Conservation (phyloP, 2,888 invertebrate species). For the Ganaspis brasiliensis region DNA sequence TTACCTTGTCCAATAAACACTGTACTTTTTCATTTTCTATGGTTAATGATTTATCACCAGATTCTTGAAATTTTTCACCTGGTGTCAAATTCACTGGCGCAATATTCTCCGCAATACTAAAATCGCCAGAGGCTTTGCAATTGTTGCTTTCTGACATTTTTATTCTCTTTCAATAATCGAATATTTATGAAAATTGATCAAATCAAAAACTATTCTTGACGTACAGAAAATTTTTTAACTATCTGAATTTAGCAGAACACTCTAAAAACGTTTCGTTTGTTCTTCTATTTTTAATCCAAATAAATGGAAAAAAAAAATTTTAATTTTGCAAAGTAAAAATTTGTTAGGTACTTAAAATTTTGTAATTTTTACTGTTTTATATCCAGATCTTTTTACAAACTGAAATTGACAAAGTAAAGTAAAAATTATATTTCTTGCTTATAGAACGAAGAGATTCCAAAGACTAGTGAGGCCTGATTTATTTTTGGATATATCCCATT, state of each 20-base stretch:
- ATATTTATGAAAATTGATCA: no score
- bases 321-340: no score
- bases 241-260: slow-evolving; percentile 33
- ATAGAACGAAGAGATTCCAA: slow-evolving; percentile 24
- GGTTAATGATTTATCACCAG: background rate
- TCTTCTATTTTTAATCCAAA: slow-evolving; percentile 2
- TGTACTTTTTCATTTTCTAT: slow-evolving; percentile 6
- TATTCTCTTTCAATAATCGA: slow-evolving; percentile 25
- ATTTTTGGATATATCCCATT: slow-evolving; percentile 73
- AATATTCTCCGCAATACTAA: slow-evolving; percentile 54
- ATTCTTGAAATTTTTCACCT: background rate
- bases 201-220: background rate
- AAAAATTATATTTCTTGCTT: background rate
- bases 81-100: slow-evolving; percentile 28
- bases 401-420: background rate
- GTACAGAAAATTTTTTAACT: background rate
- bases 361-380: no score
- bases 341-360: no score
- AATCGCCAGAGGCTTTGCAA: slow-evolving; percentile 62
- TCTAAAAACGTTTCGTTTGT: background rate
- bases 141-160: slow-evolving; percentile 65
- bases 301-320: no score
- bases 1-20: slow-evolving; percentile 4
- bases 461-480: slow-evolving; percentile 62
- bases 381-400: background rate